Percentiles rank a stretch among this genome's conserved stretches.
Conservation (phyloP, 2,797 vertebrate genomes). For the Lindbergichthys nudifrons region DNA sequence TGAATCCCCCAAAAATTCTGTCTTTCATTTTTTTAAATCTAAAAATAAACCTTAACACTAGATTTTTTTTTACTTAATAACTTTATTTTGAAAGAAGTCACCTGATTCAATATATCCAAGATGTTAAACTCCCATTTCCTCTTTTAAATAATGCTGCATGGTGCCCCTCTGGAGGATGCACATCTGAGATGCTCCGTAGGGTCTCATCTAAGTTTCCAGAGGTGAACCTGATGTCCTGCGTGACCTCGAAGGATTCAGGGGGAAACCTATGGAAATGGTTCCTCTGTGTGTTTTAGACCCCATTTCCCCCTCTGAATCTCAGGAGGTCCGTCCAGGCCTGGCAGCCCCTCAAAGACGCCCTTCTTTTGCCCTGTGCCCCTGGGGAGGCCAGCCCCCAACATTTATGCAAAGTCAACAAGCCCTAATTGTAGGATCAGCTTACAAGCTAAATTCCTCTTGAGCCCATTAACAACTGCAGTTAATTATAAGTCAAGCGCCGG, state of each 20-base stretch:
- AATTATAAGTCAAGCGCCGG: conserved; percentile 73
- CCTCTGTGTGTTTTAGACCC: conserved; percentile 63
- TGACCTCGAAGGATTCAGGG: conserved; percentile 59
- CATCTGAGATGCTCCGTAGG: conserved; percentile 35
- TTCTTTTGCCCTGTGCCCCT: conserved; percentile 75
- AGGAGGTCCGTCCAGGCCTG: conserved; percentile 70
- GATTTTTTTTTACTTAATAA: background rate
- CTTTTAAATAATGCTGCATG: conserved; percentile 29
- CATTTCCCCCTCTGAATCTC: conserved; percentile 65
- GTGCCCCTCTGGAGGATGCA: conserved; percentile 34
- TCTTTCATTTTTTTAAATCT: no score
- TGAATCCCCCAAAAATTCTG: no score
- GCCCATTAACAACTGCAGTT: conserved; percentile 84
- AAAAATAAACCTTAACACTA: background rate
- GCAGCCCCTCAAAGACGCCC: conserved; percentile 79
- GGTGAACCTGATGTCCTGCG: conserved; percentile 67
- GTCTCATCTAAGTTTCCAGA: conserved; percentile 68
- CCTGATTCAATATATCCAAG: background rate
- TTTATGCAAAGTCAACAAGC: conserved; percentile 88
- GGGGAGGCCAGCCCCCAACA: conserved; percentile 74
- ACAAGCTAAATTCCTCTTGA: conserved; percentile 82
- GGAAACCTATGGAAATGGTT: conserved; percentile 54
- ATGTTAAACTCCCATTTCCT: conserved; percentile 23
- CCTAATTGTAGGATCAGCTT: conserved; percentile 87
- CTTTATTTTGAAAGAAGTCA: background rate